Base-by-base conservation (phyloP, 2,888 invertebrate genomes). In the Eristalis tenax region DNA sequence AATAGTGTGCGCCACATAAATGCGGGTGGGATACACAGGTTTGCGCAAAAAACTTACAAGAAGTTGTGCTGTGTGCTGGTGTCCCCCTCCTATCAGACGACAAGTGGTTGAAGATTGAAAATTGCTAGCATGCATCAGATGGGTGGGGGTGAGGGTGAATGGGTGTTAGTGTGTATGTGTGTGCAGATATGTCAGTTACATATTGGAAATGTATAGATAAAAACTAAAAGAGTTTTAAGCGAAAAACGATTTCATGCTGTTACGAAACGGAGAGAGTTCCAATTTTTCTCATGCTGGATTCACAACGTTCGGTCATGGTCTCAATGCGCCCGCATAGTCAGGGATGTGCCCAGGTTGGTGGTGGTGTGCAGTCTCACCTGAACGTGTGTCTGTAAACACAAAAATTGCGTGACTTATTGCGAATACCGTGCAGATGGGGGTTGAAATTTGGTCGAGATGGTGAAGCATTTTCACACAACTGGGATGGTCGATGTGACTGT, bases 131-230 rank as follows among this genome's bases (percentile, higher is more conserved):
- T 83, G 82, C 82, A 75, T 78, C 35, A 32, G 59, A 76, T 80
- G 71, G 78, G 83, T 86, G 77, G 18, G 50, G 18, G 18, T 50
- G 50, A 18, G 18, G 75, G 66, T 82, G 78, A 70, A 74, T 86
- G 38, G 28, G 40, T 73, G 13, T 70, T 8, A 18, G 28, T 56
- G 15, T 56, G 13, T 65, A 57, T 40, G 0, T 3, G 11, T 70
- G 86, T 86, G 83, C 74, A 82, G 69, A 73, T 74, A n/a, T n/a
- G n/a, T n/a, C n/a, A n/a, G n/a, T n/a, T n/a, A 80, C 70, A 74
- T 65, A 70, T 66, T 69, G 59, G 18, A 76, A 74, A 77, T 50
- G 43, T 32, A 28, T 5, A 4, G 66, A 57, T 65, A 61, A 61
- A 65, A 74, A 70, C 69, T 40, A 59, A 40, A 78, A 78, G 77